Evolutionary conservation across 2,888 invertebrate genomes (phyloP).

Genomic region (Cantharis rufa): DNA sequence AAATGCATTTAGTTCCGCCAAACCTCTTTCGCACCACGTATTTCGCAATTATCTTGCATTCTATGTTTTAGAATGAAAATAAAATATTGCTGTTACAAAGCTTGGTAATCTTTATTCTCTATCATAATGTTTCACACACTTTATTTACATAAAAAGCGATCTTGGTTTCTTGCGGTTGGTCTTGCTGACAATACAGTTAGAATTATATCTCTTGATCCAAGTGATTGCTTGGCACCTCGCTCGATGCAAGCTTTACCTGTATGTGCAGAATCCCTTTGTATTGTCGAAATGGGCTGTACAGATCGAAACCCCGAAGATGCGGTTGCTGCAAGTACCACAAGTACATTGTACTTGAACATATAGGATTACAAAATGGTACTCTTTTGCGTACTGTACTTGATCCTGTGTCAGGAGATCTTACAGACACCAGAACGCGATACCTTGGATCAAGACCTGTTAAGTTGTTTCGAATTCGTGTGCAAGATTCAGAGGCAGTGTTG

Average conservation of each 20-base stretch:
- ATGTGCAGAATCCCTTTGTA: slow-evolving; percentile 93
- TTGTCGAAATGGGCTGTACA: slow-evolving; percentile 88
- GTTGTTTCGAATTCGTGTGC: slow-evolving; percentile 93
- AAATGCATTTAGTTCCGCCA: too few relatives aligned
- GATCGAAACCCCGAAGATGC: slow-evolving; percentile 63
- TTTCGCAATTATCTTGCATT: too few relatives aligned
- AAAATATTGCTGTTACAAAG: too few relatives aligned
- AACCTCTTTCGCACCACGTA: too few relatives aligned
- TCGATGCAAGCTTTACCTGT: slow-evolving; percentile 97
- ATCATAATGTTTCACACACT: too few relatives aligned
- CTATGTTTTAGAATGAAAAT: too few relatives aligned
- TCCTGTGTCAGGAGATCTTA: slow-evolving; percentile 93
- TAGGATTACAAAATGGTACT: slow-evolving; percentile 96
- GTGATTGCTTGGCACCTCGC: slow-evolving; percentile 92
- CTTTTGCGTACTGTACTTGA: slow-evolving; percentile 91
- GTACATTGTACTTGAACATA: slow-evolving; percentile 89
- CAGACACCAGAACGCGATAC: slow-evolving; percentile 96
- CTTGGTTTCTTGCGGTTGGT: slow-evolving; percentile 95
- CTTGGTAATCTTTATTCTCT: too few relatives aligned
- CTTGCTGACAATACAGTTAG: slow-evolving; percentile 95
- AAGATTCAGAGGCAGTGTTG: slow-evolving; percentile 93
- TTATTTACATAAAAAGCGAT: too few relatives aligned
- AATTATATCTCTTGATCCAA: slow-evolving; percentile 95
- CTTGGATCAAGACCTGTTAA: slow-evolving; percentile 90
- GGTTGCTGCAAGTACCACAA: slow-evolving; percentile 69